Base-by-base conservation (phyloP, 2,888 invertebrate species). In the Protophormia terraenovae region DNA sequence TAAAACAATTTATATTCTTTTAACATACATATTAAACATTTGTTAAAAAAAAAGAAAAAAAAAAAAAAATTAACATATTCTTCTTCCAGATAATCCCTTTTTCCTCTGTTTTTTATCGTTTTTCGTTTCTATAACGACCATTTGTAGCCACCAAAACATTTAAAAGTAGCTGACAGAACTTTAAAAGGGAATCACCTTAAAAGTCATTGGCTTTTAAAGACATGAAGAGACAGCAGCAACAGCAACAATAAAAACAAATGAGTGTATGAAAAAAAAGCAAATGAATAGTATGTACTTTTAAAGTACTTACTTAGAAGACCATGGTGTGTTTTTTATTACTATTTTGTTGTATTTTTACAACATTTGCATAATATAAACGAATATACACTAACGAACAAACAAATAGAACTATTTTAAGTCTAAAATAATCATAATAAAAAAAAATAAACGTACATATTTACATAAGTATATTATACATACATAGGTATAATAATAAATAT, bases 151-250 rank as follows among this genome's bases (percentile, higher is more conserved):
- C 58, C 66, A 73, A 73, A 80, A 77, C 71, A 64, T 67, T 47
- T 22, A 29, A 50, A n/a, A 45, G 7, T 16, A 45, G 45, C 16
- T 45, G n/a, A n/a, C 38, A 53, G 22, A 66, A 58, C 71, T 58
- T 60, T 47, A 66, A 64, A 75, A 82, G 69, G 82, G 75, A 75
- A 75, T 71, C 78, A 55, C 69, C 73, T 79, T 71, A 82, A 79
- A 82, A 71, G 85, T 85, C 85, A 85, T 75, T 85, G 85, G 78
- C 82, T 71, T 82, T 85, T 79, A 64, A 85, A 82, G 73, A 69
- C 62, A 77, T 55, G 2, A n/a, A 66, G 2, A 64, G n/a, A 19
- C 73, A 45, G 58, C 19, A 79, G 29, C 62, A 29, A 64, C 24
- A 14, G 41, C n/a, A 66, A 47, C 14, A 32, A 27, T 38, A 19